Evolutionary conservation across 2,797 vertebrate species (phyloP).

Genomic region (Etheostoma perlongum): DNA sequence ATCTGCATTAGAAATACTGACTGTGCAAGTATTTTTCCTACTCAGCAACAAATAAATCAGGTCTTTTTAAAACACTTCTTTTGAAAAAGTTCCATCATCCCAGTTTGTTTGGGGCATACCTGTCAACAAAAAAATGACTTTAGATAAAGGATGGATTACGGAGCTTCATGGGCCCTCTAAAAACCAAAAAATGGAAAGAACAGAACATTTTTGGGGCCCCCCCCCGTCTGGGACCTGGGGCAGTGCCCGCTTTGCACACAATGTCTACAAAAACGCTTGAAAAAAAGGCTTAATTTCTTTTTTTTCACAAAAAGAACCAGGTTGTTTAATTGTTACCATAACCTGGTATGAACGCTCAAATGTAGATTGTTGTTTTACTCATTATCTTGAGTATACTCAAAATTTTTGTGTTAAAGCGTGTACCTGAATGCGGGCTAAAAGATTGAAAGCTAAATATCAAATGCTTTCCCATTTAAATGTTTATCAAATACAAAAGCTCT

Average conservation of each 20-base stretch:
- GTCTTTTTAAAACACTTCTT: not conserved
- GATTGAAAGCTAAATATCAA: constrained; percentile 36
- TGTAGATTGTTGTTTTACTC: constrained; percentile 12
- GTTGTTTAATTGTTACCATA: not conserved
- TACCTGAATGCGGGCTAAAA: constrained; percentile 28
- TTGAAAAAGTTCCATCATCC: not conserved
- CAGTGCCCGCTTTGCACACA: not conserved
- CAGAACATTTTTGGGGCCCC: too few species aligned
- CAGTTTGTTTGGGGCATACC: not conserved
- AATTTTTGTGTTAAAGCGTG: constrained; percentile 8
- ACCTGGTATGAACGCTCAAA: constrained; percentile 13
- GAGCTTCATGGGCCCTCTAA: not conserved
- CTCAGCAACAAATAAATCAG: not conserved
- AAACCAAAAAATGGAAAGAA: not conserved
- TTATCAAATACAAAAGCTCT: constrained; percentile 41
- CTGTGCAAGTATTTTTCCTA: not conserved
- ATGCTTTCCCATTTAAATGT: constrained; percentile 35
- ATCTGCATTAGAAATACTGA: constrained; percentile 5
- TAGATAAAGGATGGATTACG: not conserved
- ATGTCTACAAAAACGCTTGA: not conserved
- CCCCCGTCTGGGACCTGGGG: not conserved
- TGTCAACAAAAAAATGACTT: constrained; percentile 1
- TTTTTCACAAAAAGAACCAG: not conserved
- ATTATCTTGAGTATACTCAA: constrained; percentile 14
- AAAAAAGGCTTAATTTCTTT: too few species aligned